Base-by-base conservation (phyloP, 2,797 vertebrate species). In the Argya squamiceps region DNA sequence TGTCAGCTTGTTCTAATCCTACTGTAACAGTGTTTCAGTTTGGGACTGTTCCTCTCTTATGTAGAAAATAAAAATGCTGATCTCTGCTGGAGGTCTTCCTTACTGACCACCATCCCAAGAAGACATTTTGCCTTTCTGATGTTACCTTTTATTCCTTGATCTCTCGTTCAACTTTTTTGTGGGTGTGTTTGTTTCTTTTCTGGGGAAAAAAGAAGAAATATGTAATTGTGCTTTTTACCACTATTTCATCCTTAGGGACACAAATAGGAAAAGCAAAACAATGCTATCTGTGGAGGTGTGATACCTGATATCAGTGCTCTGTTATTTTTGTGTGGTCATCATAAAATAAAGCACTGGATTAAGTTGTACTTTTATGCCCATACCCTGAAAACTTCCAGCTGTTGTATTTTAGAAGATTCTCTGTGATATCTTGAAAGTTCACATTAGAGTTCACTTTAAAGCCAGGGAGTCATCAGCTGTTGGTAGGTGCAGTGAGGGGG, bases 361-460 rank as follows among this genome's bases (percentile, higher is more conserved):
- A 55, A 44, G 11, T 17, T 50, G 20, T 75, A 18, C n/a, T 78
- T 78, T 79, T 43, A 65, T 50, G 18, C 16, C 43, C 29, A 23
- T 29, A 56, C 11, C 15, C 20, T 53, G 62, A 60, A 59, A 95
- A 93, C 56, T 50, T 93, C 71, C 82, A 70, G 74, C 71, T 95
- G 88, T 67, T 71, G 30, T 62, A 5, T n/a, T 43, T 50, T 77
- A 84, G 29, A 86, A 94, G 89, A 73, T 80, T 81, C 46, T 84
- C 60, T 87, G 91, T 73, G 74, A 52, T 94, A 86, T 86, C 74
- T 92, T 89, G 95, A 85, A 98, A 95, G 83, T 92, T 91, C 93
- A 79, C 68, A 24, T 77, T 85, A 90, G 79, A 95, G 94, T 83
- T 85, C 78, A 80, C 55, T 95, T 95, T 84, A 84, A 95, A 97